Evolutionary conservation across 92 coral and sea anemone species (phyloP), one percentile per base, ranked within the genome.

Genomic region (Epizoanthus rinbou): DNA sequence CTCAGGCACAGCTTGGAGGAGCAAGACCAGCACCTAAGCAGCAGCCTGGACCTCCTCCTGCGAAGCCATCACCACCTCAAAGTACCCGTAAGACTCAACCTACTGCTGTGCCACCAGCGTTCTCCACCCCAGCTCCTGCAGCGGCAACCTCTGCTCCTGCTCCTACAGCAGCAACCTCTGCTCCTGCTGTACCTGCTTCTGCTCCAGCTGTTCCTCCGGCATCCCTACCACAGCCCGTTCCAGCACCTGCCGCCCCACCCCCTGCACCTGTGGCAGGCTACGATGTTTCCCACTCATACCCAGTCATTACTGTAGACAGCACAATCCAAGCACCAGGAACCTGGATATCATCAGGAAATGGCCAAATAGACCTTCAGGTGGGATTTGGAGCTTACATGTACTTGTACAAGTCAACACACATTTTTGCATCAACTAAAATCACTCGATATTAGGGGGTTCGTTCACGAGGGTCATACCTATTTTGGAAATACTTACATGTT

Each of bases 291-390:
- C 22, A 70, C 28, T 23, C 65, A 47, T 53, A 60, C 10, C 82
- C 82, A 43, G 3, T 78, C 2, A 41, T 78, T 11, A 78, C 71
- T 15, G 60, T 78, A 62, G 64, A 78, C 69, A 78, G 70, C 35
- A 78, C 82, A 37, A 43, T 78, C 69, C 82, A 78, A 23, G n/a
- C 82, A 39, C 82, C 82, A 3, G 71, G 82, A 21, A 22, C 22
- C 45, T 78, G 82, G 82, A 65, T 62, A 11, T 37, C 82, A 7
- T 62, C 82, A 4, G 70, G 70, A 28, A 78, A 60, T 21, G 70
- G 70, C 16, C 69, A 78, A 62, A 60, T 78, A 57, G 82, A 78
- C 57, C 54, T 78, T 21, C 82, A 78, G 82, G 82, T 60, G 68
- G n/a, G 68, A 76, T 31, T 14, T 4, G 59, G 19, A 5, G 14